Evolutionary conservation across 2,888 invertebrate genomes (phyloP).

Genomic region (Coenonympha glycerion): DNA sequence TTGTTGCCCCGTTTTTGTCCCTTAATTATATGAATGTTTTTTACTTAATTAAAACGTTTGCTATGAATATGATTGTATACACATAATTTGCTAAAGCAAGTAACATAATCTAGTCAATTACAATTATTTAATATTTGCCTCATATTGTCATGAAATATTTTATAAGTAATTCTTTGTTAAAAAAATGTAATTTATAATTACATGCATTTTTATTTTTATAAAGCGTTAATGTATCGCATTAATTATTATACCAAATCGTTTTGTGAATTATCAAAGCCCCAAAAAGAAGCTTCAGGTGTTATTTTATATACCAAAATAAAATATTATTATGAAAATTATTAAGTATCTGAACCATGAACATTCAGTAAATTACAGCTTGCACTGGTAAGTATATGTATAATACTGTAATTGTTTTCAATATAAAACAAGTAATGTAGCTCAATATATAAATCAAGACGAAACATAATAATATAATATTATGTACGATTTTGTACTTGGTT

Average conservation of each 20-base stretch:
- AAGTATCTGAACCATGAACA: no score
- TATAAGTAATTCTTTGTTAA: not conserved
- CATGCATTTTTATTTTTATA: not conserved
- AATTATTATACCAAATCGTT: no score
- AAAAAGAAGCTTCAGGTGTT: no score
- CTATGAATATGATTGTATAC: not conserved
- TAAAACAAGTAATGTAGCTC: no score
- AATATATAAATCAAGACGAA: no score
- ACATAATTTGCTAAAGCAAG: not conserved
- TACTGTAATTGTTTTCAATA: no score
- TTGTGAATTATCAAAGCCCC: no score
- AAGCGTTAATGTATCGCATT: not conserved
- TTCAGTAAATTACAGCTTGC: no score
- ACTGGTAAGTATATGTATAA: no score
- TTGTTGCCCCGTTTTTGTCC: not conserved
- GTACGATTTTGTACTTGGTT: slow-evolving; percentile 14
- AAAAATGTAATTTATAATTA: not conserved
- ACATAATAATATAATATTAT: not conserved
- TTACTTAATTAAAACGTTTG: not conserved
- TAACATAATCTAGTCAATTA: slow-evolving; percentile 9
- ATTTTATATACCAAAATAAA: no score
- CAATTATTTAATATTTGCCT: not conserved
- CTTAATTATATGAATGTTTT: no score
- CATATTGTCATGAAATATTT: not conserved
- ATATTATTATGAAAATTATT: no score